A percentile compares a stretch with the other conserved stretches of the same genome.
These are phyloP conservation scores for Trematomus loennbergii DNA, from an alignment of 2,113 vertebrate genomes.

Conservation along the genomic window DNA sequence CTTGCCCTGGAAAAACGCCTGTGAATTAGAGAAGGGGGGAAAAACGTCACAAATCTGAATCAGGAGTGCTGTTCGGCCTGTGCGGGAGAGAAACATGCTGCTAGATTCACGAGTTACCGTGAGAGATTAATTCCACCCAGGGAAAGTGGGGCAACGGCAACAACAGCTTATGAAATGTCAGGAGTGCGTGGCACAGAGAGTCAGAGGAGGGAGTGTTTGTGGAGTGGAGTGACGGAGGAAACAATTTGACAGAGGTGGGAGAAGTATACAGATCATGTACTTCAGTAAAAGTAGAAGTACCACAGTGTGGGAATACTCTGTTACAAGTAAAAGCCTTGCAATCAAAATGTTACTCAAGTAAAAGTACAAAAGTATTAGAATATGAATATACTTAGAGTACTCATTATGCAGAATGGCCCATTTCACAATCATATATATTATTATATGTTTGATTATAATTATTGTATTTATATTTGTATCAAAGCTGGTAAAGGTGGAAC, in stretches of 20 bases:
- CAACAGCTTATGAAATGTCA: conserved; percentile 62
- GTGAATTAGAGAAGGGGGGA: conserved; percentile 13
- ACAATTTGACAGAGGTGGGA: background rate
- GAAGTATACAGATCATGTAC: no score
- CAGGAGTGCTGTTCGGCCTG: background rate
- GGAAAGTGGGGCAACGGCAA: conserved; percentile 67
- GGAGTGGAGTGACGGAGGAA: background rate
- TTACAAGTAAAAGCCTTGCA: no score
- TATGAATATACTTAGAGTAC: no score
- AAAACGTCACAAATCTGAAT: conserved; percentile 26
- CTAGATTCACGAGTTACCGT: conserved; percentile 64
- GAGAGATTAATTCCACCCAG: conserved; percentile 66
- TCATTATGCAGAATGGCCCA: no score
- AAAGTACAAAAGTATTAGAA: no score
- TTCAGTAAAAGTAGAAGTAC: no score
- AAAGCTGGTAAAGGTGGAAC: no score
- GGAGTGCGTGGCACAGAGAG: conserved; percentile 27
- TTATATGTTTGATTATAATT: no score
- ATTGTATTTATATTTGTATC: no score
- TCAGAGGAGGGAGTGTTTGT: background rate
- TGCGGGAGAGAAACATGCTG: conserved; percentile 18
- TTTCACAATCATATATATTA: no score
- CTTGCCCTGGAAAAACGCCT: conserved; percentile 99
- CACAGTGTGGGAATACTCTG: no score
- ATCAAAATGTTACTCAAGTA: no score